Evolutionary conservation across 2,113 vertebrate genomes (phyloP).

Genomic region (Sander vitreus): DNA sequence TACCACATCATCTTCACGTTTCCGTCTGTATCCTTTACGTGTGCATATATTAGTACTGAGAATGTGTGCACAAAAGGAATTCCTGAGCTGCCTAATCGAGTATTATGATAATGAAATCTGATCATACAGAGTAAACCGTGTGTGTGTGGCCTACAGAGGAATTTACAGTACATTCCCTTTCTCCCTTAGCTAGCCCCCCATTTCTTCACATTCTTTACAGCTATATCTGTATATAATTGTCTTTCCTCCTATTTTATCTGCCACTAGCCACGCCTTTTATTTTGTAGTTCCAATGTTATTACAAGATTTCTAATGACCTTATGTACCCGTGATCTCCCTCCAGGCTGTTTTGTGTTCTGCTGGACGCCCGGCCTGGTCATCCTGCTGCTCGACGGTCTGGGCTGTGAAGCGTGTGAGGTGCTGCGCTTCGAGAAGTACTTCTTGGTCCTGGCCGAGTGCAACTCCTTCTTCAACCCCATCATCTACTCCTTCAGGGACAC

Average conservation of each 20-base stretch:
- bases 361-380: conserved; percentile 92
- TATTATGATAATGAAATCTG: conserved; percentile 72
- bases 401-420: conserved; percentile 29
- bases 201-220: conserved; percentile 45
- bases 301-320: conserved; percentile 2
- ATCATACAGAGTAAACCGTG: conserved; percentile 70
- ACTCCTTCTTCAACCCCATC: conserved; percentile 84
- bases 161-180: conserved; percentile 54
- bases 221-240: neutral
- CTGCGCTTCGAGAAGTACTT: conserved; percentile 81
- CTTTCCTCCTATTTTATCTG: conserved; percentile 14
- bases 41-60: conserved; percentile 43
- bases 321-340: neutral
- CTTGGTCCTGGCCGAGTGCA: conserved; percentile 85
- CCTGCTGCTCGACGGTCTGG: conserved; percentile 86
- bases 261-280: neutral
- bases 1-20: conserved; percentile 17
- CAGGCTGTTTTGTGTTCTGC: conserved; percentile 88
- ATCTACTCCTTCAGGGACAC: conserved; percentile 85
- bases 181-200: neutral
- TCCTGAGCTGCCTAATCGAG: conserved; percentile 61
- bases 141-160: conserved; percentile 26
- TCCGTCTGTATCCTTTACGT: conserved; percentile 5
- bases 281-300: neutral
- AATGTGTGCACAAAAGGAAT: conserved; percentile 68